Evolutionary conservation across 1,140 invertebrate genomes (phyloP), one percentile per base, ranked within the genome.

Genomic region (Asobara japonica): DNA sequence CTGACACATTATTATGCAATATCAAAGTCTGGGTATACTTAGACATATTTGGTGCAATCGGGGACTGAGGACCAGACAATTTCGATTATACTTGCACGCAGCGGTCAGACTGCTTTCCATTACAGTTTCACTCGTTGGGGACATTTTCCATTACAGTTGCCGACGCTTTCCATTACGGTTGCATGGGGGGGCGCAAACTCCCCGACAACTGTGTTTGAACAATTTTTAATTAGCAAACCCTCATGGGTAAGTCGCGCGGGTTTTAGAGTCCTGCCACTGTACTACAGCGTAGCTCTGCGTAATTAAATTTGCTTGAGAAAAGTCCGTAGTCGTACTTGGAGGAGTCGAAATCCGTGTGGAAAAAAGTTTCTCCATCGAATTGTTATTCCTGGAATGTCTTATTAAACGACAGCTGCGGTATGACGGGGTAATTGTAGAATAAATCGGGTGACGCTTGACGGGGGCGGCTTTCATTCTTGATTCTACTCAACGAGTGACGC

Each of bases 201-300:
- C 56, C 70, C n/a, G 45, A 66, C 45, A 60, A 72, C 70, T 72
- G 45, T 72, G 70, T 72, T 72, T 72, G 70, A 72, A 72, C 70
- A 72, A 72, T 72, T 72, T 72, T 72, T 72, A 72, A 72, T 72
- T 72, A 72, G 70, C 70, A 72, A 60, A n/a, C 69, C 48, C 64
- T 56, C 45, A 33, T 22, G 33, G 38, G 61, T 30, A 36, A n/a
- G 56, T 65, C 31, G 69, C 27, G 8, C 27, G 27, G 27, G 27
- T 11, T 27, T 27, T n/a, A n/a, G n/a, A n/a, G n/a, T n/a, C n/a
- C n/a, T 27, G 27, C 51, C 27, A n/a, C 29, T 62, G 25, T 62
- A 33, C 16, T 16, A 30, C 29, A 62, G 13, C 27, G 20, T 3
- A 4, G 31, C 29, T 62, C 8, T 30, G 30, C 45, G 48, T 69